A percentile compares a stretch with the other conserved stretches of the same genome.
Conservation (phyloP, 2,888 invertebrate genomes). For the Epinotia bilunana region DNA sequence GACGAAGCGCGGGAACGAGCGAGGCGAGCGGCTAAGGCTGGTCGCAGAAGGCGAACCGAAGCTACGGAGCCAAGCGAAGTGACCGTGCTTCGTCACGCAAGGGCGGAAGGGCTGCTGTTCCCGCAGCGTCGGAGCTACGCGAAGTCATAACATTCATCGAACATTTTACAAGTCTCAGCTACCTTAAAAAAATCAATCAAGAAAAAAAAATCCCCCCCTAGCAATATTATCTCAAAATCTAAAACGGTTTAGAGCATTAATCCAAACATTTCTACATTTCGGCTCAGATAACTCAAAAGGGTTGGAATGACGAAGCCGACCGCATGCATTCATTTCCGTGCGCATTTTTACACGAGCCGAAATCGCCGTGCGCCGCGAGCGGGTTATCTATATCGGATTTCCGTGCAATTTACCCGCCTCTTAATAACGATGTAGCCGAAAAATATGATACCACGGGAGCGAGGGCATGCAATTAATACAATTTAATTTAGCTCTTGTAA, state of each 20-base stretch:
- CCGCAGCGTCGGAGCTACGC: no score
- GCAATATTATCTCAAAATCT: background rate
- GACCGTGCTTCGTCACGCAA: no score
- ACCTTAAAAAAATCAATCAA: no score
- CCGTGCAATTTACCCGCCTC: constrained; percentile 54
- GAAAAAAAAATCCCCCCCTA: no score
- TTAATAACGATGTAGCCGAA: constrained; percentile 49
- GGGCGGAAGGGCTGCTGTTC: no score
- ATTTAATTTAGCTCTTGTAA: background rate
- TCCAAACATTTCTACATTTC: background rate
- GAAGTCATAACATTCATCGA: no score
- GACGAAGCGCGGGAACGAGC: no score
- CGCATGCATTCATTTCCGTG: constrained; percentile 17
- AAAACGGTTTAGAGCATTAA: background rate
- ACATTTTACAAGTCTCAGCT: no score
- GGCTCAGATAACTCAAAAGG: constrained; percentile 7
- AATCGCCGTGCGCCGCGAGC: constrained; percentile 33
- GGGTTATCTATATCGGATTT: constrained; percentile 56
- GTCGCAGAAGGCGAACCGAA: no score
- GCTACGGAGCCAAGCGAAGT: no score
- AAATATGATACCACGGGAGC: constrained; percentile 43
- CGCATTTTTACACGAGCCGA: constrained; percentile 24
- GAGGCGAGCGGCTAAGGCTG: no score
- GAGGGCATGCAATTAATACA: background rate
- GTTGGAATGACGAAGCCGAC: background rate